These are phyloP conservation scores for Phaenicophaeus curvirostris DNA, from an alignment of 2,797 vertebrate genomes.

Conservation along the genomic window DNA sequence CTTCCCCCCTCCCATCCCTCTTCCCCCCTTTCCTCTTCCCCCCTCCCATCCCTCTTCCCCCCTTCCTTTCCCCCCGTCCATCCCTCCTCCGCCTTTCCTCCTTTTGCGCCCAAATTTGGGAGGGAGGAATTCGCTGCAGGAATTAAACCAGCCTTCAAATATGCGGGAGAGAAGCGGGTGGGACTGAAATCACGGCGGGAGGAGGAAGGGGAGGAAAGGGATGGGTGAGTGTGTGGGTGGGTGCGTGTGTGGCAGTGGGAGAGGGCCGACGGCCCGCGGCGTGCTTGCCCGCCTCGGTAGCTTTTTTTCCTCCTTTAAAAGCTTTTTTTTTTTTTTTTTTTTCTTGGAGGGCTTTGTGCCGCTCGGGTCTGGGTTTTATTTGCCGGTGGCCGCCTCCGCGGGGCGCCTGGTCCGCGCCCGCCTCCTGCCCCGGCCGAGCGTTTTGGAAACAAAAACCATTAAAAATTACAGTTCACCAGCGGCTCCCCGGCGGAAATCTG, in stretches of 20 bases:
- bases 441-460: not conserved
- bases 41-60: too few species aligned
- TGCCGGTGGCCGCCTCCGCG: not conserved
- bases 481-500: not conserved
- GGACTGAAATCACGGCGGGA: conserved; percentile 12
- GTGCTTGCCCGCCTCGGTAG: not conserved
- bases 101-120: conserved; percentile 63
- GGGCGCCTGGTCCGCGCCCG: not conserved
- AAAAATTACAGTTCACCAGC: fast-evolving
- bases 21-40: too few species aligned
- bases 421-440: not conserved
- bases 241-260: not conserved
- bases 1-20: too few species aligned
- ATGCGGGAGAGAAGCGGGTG: conserved; percentile 54
- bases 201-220: not conserved
- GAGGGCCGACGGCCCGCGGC: not conserved
- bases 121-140: conserved; percentile 57
- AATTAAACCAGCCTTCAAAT: conserved; percentile 55
- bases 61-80: too few species aligned
- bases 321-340: too few species aligned
- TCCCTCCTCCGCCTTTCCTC: conserved; percentile 8
- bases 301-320: too few species aligned
- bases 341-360: too few species aligned
- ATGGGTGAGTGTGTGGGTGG: not conserved
- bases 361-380: not conserved